Base-by-base conservation (phyloP, 1,140 invertebrate genomes). In the Apis dorsata region DNA sequence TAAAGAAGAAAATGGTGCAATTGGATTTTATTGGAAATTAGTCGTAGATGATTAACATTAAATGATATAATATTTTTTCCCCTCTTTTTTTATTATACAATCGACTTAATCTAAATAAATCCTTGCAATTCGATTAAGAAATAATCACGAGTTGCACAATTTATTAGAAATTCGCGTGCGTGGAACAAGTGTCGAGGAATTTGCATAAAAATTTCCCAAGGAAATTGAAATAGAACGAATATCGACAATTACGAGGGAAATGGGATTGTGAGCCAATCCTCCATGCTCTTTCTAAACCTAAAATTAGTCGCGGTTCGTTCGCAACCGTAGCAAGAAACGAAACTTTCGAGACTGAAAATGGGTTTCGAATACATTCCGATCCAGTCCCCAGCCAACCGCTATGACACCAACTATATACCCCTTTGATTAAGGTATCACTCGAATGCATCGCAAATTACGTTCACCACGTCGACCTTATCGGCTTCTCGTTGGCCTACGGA, bases 401-500 rank as follows among this genome's bases (percentile, higher is more conserved):
- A 55, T 53, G 69, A 71, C 44, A 53, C n/a, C 51, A 12, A 34
- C 34, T 44, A 51, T 55, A 55, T 71, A 71, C 28, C n/a, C 34
- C 34, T 53, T 71, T 71, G 70, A 71, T 71, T 71, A 71, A 71
- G 70, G 51, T 71, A 71, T 71, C 70, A 55, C 24, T 19, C 51
- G 70, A 53, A 55, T 44, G 5, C 49, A 71, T 24, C 49, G 70
- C 70, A 71, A 71, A 71, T 71, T 71, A 49, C 66, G 17, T 51
- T 71, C 49, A n/a, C 69, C 68, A 21, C 34, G 69, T 28, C n/a
- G 69, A 71, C 69, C 24, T 71, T 71, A 71, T 71, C 69, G 51
- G 51, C n/a, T 55, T 55, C 51, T 55, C 70, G 49, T 51, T 55
- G 24, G 70, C 24, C 24, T 17, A 55, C 19, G 24, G 69, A 71